These are phyloP conservation scores for Heliconius charithonia DNA, from an alignment of 2,888 invertebrate species.

Conservation along the genomic window DNA sequence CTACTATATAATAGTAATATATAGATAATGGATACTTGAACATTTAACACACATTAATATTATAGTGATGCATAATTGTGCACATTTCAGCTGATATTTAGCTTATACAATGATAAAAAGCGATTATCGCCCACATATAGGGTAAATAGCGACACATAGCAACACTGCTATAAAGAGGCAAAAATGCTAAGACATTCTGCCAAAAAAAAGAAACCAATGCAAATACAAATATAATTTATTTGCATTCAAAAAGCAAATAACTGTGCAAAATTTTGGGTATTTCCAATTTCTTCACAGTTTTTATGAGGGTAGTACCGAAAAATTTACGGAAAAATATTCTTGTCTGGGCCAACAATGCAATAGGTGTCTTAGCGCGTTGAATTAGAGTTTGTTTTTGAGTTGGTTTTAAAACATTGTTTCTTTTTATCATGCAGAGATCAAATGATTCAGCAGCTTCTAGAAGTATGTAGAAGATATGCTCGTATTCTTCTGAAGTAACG, in stretches of 20 bases:
- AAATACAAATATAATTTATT: slow-evolving; percentile 61
- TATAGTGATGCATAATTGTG: not conserved
- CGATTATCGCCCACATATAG: slow-evolving; percentile 7
- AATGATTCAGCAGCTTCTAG: slow-evolving; percentile 90
- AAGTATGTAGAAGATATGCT: slow-evolving; percentile 86
- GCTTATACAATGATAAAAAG: slow-evolving; percentile 4
- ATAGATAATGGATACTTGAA: not conserved
- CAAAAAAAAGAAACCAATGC: slow-evolving; percentile 50
- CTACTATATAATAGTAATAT: not conserved
- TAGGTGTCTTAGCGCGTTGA: slow-evolving; percentile 86
- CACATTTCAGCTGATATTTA: not conserved
- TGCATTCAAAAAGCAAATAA: slow-evolving; percentile 88
- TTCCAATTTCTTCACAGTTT: slow-evolving; percentile 84
- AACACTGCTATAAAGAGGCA: slow-evolving; percentile 39
- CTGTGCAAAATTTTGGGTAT: slow-evolving; percentile 86
- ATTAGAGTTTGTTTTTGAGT: slow-evolving; percentile 87
- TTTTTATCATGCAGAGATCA: slow-evolving; percentile 90
- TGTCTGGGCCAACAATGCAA: slow-evolving; percentile 86
- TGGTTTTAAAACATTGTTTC: slow-evolving; percentile 86
- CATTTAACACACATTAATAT: slow-evolving; percentile 15
- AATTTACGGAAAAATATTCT: slow-evolving; percentile 84
- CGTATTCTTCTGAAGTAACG: slow-evolving; percentile 74
- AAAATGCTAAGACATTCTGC: slow-evolving; percentile 53
- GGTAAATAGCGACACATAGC: slow-evolving; percentile 26
- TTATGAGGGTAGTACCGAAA: slow-evolving; percentile 83